Evolutionary conservation across 1,140 invertebrate genomes (phyloP), one percentile per base, ranked within the genome.

Genomic region (Formica exsecta): DNA sequence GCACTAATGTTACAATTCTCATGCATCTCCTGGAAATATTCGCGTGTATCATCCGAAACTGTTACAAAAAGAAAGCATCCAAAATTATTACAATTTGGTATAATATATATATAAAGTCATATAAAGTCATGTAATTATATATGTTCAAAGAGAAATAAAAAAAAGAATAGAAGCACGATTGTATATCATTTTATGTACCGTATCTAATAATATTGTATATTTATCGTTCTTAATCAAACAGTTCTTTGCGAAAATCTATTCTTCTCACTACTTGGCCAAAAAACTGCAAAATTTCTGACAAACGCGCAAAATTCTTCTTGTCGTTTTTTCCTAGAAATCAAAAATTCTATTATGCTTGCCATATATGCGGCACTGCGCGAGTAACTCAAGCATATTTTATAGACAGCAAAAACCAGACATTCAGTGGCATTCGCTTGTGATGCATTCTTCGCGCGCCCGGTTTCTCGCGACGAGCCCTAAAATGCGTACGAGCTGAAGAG

Each of bases 301-400:
- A 81, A 36, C 38, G n/a, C 16, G 62, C 44, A 57, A 68, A n/a
- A 59, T 13, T n/a, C 25, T 16, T 48, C 54, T 38, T 59, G 22
- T 32, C 38, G 13, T 36, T 74, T 44, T 51, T 51, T 3, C 0
- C 48, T 13, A 19, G 32, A 44, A 83, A 83, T 83, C 19, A 62
- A 83, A 83, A 83, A 74, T 83, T 83, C 79, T 73, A 83, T 83
- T 74, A 83, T 83, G 68, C 61, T 83, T 83, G 38, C 66, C 79
- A 61, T 57, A 57, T 61, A 38, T 13, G 41, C 79, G 41, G 3
- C 75, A 22, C 11, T 8, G 61, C 38, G 13, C 25, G 65, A 41
- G 36, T 70, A 73, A 73, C 51, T 70, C 68, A 19, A 73, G 68
- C 79, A n/a, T 74, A 83, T 74, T 83, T 83, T 36, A 83, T 70